Conservation (phyloP, 2,113 vertebrate species). For the Hydrochoerus hydrochaeris region DNA sequence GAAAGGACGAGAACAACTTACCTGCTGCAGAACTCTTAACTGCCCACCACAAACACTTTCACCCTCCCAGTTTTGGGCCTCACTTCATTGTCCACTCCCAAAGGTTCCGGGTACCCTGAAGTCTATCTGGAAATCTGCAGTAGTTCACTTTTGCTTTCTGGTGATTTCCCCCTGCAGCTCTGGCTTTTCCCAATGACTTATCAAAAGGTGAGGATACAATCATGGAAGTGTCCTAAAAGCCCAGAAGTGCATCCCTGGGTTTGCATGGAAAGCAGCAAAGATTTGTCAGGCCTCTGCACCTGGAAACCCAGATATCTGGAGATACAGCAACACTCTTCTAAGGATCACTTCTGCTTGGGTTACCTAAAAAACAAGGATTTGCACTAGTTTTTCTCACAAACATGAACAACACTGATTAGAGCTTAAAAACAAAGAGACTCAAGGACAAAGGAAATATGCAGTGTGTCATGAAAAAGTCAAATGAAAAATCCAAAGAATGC, state of each 20-base stretch:
- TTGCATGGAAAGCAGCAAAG: rapidly evolving
- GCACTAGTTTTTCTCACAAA: not conserved
- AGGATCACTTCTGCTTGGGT: not conserved
- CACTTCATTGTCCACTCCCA: rapidly evolving
- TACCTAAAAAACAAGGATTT: not conserved
- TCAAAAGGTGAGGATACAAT: too few species aligned
- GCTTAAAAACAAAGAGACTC: not conserved
- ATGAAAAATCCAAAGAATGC: not conserved
- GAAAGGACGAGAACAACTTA: not conserved
- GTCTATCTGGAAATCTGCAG: not conserved
- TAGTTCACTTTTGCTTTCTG: not conserved
- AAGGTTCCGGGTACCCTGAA: too few species aligned
- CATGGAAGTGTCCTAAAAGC: rapidly evolving
- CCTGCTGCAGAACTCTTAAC: too few species aligned
- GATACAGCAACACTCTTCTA: not conserved
- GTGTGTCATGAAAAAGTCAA: not conserved
- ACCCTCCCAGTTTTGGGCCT: rapidly evolving
- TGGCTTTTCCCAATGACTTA: not conserved
- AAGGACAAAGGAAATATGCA: not conserved
- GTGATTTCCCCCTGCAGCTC: not conserved
- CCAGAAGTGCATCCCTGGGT: rapidly evolving
- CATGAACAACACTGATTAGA: not conserved
- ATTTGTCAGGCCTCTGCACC: not conserved
- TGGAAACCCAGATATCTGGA: not conserved
- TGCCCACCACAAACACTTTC: too few species aligned